phyloP scores from a whole-genome alignment of 2,888 invertebrate genomes.

The Minunthozetes semirufus region DNA sequence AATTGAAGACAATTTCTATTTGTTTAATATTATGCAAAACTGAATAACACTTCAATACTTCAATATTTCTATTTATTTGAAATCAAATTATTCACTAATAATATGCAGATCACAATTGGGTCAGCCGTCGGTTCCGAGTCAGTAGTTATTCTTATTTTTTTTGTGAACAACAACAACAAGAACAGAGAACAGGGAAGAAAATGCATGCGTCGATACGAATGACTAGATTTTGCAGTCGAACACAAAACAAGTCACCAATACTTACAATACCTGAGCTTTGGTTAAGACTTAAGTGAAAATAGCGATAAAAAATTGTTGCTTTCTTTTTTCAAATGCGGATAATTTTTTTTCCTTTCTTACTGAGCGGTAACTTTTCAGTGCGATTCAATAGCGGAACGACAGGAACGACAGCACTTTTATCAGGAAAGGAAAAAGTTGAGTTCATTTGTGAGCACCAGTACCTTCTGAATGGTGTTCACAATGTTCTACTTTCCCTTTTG shows the following conservation, averaged over 20 bases:
- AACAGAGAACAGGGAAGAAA: background rate
- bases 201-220: conserved; percentile 13
- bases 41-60: background rate
- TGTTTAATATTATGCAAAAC: background rate
- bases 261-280: background rate
- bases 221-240: conserved; percentile 27
- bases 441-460: conserved; percentile 6
- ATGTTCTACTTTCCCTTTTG: conserved; percentile 17
- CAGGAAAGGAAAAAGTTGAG: conserved; percentile 4
- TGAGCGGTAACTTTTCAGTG: conserved; percentile 4
- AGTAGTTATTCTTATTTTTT: conserved; percentile 26
- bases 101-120: conserved; percentile 31
- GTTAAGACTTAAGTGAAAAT: conserved; percentile 19
- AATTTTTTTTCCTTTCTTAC: background rate
- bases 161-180: background rate
- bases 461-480: background rate
- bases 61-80: conserved; percentile 6
- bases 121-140: conserved; percentile 30
- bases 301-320: conserved; percentile 28
- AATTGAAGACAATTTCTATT: background rate
- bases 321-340: conserved; percentile 7
- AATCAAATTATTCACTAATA: conserved; percentile 23
- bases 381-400: background rate
- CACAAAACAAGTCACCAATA: conserved; percentile 24
- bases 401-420: conserved; percentile 19